These are phyloP conservation scores for Palaemon carinicauda DNA, from an alignment of 1,140 invertebrate species.

Conservation along the genomic window DNA sequence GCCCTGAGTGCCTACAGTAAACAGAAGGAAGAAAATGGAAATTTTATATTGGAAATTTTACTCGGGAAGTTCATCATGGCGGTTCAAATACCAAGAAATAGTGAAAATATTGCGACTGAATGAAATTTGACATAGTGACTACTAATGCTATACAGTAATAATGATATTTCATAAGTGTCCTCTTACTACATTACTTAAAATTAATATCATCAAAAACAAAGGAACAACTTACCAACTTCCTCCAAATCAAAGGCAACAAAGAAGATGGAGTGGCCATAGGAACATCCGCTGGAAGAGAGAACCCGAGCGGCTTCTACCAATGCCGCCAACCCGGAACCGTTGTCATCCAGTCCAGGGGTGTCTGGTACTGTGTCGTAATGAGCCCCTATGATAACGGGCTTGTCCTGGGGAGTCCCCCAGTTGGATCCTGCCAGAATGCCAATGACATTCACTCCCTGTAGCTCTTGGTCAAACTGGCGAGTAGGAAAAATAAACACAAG, in stretches of 20 bases:
- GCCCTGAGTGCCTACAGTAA: slow-evolving; percentile 62
- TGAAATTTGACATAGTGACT: no score
- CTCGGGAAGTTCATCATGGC: no score
- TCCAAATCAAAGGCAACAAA: slow-evolving; percentile 68
- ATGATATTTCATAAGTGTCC: no score
- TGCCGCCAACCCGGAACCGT: slow-evolving; percentile 65
- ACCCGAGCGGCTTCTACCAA: slow-evolving; percentile 65
- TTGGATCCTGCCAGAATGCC: slow-evolving; percentile 63
- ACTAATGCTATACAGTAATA: no score
- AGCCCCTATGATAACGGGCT: slow-evolving; percentile 65
- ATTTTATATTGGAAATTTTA: no score
- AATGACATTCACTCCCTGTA: slow-evolving; percentile 64
- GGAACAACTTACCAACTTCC: slow-evolving; percentile 63
- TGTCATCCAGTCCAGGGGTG: slow-evolving; percentile 64
- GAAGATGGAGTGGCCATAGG: slow-evolving; percentile 62
- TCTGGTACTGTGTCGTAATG: slow-evolving; percentile 65
- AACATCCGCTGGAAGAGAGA: slow-evolving; percentile 62
- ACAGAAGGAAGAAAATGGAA: background rate
- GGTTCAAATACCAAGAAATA: no score
- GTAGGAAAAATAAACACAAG: background rate
- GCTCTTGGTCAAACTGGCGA: slow-evolving; percentile 31
- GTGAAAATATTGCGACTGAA: no score
- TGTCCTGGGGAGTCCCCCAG: slow-evolving; percentile 63
- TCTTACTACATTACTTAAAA: no score
- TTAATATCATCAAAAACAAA: no score